phyloP scores from a whole-genome alignment of 2,888 invertebrate genomes.

The Dasypolia templi region DNA sequence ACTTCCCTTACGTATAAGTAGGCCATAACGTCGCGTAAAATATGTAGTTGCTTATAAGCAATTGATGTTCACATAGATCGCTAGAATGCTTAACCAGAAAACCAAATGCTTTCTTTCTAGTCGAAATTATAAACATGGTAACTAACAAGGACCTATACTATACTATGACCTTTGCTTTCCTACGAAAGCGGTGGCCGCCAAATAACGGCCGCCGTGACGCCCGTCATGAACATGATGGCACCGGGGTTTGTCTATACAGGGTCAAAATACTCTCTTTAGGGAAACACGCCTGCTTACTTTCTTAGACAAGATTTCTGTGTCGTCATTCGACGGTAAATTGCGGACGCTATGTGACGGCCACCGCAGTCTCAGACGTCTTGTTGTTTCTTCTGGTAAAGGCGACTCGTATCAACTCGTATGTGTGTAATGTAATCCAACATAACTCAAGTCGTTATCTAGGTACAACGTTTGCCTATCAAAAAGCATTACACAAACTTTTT shows the following conservation, averaged over 20 bases:
- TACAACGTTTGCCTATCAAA: neutral
- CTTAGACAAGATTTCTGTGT: too few relatives aligned
- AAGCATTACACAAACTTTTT: neutral
- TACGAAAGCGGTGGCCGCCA: too few relatives aligned
- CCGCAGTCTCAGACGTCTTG: neutral
- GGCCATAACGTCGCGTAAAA: neutral
- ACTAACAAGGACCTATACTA: too few relatives aligned
- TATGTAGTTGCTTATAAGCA: neutral
- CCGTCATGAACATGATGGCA: too few relatives aligned
- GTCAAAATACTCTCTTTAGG: too few relatives aligned
- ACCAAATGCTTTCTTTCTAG: neutral
- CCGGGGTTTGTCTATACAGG: too few relatives aligned
- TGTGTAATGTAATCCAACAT: neutral
- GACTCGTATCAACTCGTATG: too few relatives aligned
- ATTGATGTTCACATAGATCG: neutral
- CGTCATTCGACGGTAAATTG: too few relatives aligned
- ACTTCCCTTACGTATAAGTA: constrained; percentile 8
- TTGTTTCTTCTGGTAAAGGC: too few relatives aligned
- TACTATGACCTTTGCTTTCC: too few relatives aligned
- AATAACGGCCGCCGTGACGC: too few relatives aligned
- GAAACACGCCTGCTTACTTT: too few relatives aligned
- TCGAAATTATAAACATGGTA: neutral
- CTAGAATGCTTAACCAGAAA: neutral
- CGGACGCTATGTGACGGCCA: neutral
- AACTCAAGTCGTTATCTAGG: neutral